Evolutionary conservation across 2,797 vertebrate species (phyloP).

Genomic region (Pipistrellus nathusii): DNA sequence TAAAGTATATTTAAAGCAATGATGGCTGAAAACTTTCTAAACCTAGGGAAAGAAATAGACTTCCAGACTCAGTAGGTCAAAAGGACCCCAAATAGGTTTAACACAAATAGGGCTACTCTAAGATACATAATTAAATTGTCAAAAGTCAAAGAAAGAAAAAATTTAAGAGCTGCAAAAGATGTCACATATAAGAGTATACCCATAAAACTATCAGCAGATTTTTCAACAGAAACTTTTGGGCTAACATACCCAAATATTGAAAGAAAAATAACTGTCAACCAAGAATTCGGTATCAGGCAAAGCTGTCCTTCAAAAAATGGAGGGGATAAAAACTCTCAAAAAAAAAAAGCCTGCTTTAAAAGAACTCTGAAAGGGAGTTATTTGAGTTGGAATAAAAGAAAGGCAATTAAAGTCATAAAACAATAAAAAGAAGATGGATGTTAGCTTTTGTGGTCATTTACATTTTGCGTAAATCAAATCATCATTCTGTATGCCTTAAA

Average conservation of each 20-base stretch:
- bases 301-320: not conserved
- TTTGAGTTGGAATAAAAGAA: not conserved
- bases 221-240: not conserved
- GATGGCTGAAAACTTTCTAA: not conserved
- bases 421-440: not conserved
- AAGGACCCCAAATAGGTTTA: not conserved
- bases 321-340: not conserved
- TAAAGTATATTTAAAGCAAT: not conserved
- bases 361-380: not conserved
- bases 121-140: not conserved
- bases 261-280: not conserved
- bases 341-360: not conserved
- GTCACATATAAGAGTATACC: not conserved
- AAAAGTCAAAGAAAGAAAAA: not conserved
- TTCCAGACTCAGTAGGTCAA: not conserved
- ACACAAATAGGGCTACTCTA: not conserved
- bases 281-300: not conserved
- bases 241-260: not conserved
- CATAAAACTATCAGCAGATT: not conserved
- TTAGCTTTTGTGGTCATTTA: not conserved
- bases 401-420: not conserved
- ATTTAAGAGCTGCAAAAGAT: not conserved
- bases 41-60: not conserved
- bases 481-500: not conserved
- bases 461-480: not conserved